Conservation (phyloP, 2,888 invertebrate species). For the Muschampia plurimacula region DNA sequence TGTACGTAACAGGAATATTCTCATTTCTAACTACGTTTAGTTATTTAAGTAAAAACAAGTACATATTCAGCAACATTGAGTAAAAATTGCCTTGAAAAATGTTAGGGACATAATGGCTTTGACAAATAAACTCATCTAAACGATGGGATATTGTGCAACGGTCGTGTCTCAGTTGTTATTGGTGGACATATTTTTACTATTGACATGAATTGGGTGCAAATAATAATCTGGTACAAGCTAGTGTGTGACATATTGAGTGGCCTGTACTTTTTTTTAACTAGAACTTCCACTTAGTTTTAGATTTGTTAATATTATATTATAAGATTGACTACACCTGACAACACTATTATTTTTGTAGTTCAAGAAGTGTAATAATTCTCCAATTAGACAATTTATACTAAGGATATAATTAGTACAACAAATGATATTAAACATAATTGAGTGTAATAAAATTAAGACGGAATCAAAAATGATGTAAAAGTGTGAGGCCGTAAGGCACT, state of each 20-base stretch:
- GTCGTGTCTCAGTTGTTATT: constrained; percentile 64
- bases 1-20: too few relatives aligned
- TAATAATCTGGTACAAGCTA: not conserved
- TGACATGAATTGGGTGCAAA: constrained; percentile 35
- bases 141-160: constrained; percentile 58
- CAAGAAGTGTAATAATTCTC: not conserved
- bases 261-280: too few relatives aligned
- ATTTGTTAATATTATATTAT: too few relatives aligned
- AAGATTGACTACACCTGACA: too few relatives aligned
- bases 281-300: too few relatives aligned
- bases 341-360: not conserved
- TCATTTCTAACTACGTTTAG: too few relatives aligned
- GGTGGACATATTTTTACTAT: constrained; percentile 33
- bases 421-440: not conserved
- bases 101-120: constrained; percentile 72
- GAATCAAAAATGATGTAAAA: constrained; percentile 51
- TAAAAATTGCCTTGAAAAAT: constrained; percentile 77
- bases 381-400: not conserved
- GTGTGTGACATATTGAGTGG: too few relatives aligned
- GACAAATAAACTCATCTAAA: constrained; percentile 76
- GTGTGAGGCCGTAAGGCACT: constrained; percentile 68
- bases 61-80: not conserved
- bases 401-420: not conserved
- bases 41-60: too few relatives aligned
- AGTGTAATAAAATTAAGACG: constrained; percentile 45